Conservation (phyloP, 2,797 vertebrate genomes). For the Nyctalus aviator region DNA sequence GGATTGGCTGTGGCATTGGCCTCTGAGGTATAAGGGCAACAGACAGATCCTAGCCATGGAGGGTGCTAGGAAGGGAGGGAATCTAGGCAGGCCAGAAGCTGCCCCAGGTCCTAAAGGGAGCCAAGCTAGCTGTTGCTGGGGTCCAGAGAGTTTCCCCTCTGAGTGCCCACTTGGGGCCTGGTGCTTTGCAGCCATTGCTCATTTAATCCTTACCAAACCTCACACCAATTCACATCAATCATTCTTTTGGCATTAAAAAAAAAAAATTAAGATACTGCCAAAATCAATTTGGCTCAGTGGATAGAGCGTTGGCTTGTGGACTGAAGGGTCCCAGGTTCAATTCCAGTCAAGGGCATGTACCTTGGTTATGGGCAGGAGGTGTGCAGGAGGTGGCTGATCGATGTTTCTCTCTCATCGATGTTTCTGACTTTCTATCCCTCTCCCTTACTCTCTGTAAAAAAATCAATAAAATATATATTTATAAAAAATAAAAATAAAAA, state of each 20-base stretch:
- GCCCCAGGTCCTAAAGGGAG: background rate
- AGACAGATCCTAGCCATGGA: background rate
- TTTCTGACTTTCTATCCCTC: no score
- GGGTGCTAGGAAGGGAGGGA: background rate
- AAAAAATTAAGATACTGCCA: background rate
- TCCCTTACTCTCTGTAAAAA: no score
- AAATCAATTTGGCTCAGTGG: no score
- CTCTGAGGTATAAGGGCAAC: background rate
- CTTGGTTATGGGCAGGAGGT: no score
- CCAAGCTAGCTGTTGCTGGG: background rate
- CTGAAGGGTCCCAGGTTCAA: no score
- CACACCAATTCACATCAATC: background rate
- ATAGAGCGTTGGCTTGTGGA: no score
- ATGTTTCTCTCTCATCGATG: no score
- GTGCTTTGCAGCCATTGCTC: background rate
- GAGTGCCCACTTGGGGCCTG: background rate
- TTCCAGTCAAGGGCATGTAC: no score
- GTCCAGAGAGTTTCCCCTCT: background rate
- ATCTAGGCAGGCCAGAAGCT: background rate
- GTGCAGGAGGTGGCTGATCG: no score
- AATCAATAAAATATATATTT: no score
- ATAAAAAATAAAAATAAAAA: no score
- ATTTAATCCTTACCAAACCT: background rate
- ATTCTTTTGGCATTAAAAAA: background rate
- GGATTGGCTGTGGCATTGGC: background rate